phyloP scores from a whole-genome alignment of 2,888 invertebrate species.

The Shargacucullia verbasci region DNA sequence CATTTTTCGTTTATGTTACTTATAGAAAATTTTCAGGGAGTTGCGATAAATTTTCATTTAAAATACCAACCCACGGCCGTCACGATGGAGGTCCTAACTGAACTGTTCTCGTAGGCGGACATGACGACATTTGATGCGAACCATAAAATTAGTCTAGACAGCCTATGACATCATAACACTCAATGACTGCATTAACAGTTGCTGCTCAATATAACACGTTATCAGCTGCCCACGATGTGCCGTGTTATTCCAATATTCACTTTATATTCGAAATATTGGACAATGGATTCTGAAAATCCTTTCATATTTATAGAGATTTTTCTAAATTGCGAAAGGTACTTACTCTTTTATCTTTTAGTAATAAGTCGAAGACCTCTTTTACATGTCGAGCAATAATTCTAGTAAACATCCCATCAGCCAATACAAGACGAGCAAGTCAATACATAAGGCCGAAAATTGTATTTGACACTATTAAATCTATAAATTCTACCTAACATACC shows the following conservation, averaged over 20 bases:
- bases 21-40: conserved; percentile 4
- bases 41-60: conserved; percentile 4
- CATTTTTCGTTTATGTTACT: background rate
- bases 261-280: conserved; percentile 14
- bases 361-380: too few species aligned
- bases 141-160: conserved; percentile 78
- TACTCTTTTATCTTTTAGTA: too few species aligned
- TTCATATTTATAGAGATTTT: too few species aligned
- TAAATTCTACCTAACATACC: too few species aligned
- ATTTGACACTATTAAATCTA: too few species aligned
- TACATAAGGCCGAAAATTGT: too few species aligned
- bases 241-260: conserved; percentile 16
- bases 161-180: conserved; percentile 59
- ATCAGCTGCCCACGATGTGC: conserved; percentile 31
- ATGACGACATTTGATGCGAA: conserved; percentile 67
- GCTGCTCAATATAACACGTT: conserved; percentile 41
- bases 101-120: conserved; percentile 47
- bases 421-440: too few species aligned
- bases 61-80: conserved; percentile 19
- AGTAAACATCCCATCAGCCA: too few species aligned
- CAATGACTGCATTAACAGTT: conserved; percentile 43
- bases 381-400: too few species aligned
- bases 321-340: too few species aligned
- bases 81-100: conserved; percentile 11
- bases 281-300: too few species aligned